phyloP scores from a whole-genome alignment of 2,113 vertebrate genomes.

The Octodon degus region DNA sequence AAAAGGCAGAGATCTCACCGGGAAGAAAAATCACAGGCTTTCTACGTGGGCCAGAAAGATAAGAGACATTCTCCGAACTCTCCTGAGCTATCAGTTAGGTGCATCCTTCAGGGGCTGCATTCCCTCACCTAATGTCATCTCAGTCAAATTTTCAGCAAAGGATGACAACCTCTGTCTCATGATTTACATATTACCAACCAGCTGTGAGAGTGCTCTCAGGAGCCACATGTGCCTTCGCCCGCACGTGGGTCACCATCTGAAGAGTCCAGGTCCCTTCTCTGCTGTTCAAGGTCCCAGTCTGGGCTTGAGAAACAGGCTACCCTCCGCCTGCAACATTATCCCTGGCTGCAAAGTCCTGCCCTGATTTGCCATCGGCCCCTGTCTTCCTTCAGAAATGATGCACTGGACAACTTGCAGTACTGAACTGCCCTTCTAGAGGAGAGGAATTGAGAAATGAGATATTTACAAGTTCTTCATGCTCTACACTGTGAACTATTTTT shows the following conservation, averaged over 20 bases:
- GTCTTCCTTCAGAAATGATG: neutral
- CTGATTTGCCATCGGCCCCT: neutral
- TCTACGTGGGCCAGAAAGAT: no score
- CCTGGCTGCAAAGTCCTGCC: neutral
- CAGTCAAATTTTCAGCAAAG: neutral
- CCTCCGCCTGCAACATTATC: no score
- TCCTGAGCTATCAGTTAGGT: accelerated
- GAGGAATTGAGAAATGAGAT: neutral
- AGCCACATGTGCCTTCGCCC: neutral
- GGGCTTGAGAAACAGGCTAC: neutral
- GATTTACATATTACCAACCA: accelerated
- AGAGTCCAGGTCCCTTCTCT: neutral
- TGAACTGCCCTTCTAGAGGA: neutral
- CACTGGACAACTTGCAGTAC: neutral
- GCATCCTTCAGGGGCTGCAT: neutral
- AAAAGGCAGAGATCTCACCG: no score
- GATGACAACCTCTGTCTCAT: neutral
- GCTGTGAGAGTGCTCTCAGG: no score
- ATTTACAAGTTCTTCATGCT: neutral
- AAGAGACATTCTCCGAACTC: no score
- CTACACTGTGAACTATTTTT: neutral
- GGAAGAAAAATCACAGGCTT: neutral
- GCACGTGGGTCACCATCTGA: no score
- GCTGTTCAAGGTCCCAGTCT: neutral
- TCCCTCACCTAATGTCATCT: neutral